Base-by-base conservation (phyloP, 2,888 invertebrate species). In the Philaethria dido region DNA sequence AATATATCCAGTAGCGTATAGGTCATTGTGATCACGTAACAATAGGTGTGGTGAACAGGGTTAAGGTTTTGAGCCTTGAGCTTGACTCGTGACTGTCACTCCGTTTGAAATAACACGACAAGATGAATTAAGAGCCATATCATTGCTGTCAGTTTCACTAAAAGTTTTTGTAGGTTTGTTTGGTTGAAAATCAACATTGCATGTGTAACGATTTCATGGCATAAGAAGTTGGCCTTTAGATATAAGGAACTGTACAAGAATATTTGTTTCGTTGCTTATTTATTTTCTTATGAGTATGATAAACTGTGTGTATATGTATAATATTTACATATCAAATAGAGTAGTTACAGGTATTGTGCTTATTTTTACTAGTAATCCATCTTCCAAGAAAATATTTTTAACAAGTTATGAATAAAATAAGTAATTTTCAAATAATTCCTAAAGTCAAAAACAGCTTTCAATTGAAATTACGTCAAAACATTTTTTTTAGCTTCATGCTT, bases 61-160 rank as follows among this genome's bases (percentile, higher is more conserved):
- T 87, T 85, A 88, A 85, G 82, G 45, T 79, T 80, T 78, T 44
- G 54, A 74, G 69, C 89, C 89, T 89, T 90, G 90, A 88, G 88
- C 89, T 90, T 90, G 89, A 89, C 86, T 89, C 83, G 86, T 86
- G 86, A 86, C 78, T 83, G 77, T 73, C 76, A 75, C 64, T 76
- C 70, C 69, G 70, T 64, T 71, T 76, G 72, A 78, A 77, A 77
- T 72, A 75, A 79, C 69, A 74, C 71, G 79, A 82, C 81, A 80
- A 73, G 70, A 73, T 70, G 72, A 77, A 74, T 73, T 74, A 72
- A 67, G 44, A 75, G 77, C 75, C 74, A 80, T 76, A 74, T 65
- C 64, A 74, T 70, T 71, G 72, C 72, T 76, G 79, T 76, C 78
- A 68, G 42, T 69, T 60, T 52, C 73, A n/a, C 29, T 45, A 18